These are phyloP conservation scores for Alosa alosa DNA, from an alignment of 2,113 vertebrate genomes.

Conservation along the genomic window DNA sequence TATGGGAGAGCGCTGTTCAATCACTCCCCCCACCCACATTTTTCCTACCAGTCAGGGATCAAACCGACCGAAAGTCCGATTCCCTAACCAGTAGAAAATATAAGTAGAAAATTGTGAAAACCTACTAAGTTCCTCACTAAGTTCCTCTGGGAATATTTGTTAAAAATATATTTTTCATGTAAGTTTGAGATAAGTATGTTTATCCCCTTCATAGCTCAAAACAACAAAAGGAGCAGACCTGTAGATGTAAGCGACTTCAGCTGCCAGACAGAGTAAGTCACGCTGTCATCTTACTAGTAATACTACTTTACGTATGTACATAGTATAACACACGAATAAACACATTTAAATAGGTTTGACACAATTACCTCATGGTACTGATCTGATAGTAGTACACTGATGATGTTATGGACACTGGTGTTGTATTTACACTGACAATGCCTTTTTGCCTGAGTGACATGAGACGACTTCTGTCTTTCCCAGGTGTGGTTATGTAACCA, in stretches of 20 bases:
- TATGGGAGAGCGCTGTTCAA: too few species aligned
- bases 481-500: conserved; percentile 37
- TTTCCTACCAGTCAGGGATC: too few species aligned
- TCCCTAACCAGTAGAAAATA: too few species aligned
- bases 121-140: background rate
- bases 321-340: background rate
- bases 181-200: background rate
- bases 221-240: background rate
- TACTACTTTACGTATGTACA: background rate
- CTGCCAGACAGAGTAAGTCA: conserved; percentile 40
- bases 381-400: background rate
- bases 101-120: background rate
- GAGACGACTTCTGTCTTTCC: background rate
- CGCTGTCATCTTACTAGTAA: background rate
- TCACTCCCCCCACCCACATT: too few species aligned
- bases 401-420: background rate
- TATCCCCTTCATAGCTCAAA: conserved; percentile 21
- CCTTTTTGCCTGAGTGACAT: background rate
- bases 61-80: too few species aligned
- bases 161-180: background rate
- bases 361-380: background rate
- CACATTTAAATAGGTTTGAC: background rate
- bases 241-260: background rate
- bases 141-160: background rate
- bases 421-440: background rate